phyloP scores from a whole-genome alignment of 2,113 vertebrate genomes.

The Paradoxurus hermaphroditus region DNA sequence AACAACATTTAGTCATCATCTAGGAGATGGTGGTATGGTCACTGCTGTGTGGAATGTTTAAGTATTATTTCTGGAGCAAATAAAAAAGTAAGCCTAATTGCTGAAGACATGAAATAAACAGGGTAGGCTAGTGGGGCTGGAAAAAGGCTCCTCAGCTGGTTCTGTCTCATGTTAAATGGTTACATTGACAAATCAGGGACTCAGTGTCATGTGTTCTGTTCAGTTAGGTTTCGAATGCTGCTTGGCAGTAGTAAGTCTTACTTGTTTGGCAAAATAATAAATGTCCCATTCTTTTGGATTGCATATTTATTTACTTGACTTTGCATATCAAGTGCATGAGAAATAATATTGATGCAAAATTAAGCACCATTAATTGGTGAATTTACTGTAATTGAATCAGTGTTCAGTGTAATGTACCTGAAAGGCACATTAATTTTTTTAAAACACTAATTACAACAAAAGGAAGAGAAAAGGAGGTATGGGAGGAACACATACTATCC shows the following conservation, averaged over 20 bases:
- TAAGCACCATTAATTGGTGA: background rate
- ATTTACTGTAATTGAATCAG: background rate
- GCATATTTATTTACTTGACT: background rate
- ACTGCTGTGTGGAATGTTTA: background rate
- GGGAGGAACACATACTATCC: background rate
- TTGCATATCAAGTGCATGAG: background rate
- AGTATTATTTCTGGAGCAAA: background rate
- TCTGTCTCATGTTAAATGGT: background rate
- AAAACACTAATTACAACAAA: background rate
- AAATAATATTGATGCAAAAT: slow-evolving; percentile 15
- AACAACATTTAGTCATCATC: background rate
- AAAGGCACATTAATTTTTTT: background rate
- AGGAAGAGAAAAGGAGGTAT: background rate
- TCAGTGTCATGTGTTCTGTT: background rate
- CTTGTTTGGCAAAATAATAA: slow-evolving; percentile 24
- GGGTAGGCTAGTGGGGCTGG: background rate
- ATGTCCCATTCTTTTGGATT: background rate
- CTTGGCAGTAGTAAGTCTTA: background rate
- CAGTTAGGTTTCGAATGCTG: background rate
- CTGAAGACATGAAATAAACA: background rate
- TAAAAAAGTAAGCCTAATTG: background rate
- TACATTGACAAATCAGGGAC: background rate
- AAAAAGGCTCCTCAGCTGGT: background rate
- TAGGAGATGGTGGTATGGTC: background rate
- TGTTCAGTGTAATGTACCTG: background rate